Evolutionary conservation across 2,888 invertebrate genomes (phyloP), one percentile per base, ranked within the genome.

Genomic region (Rhamphomyia laevipes): DNA sequence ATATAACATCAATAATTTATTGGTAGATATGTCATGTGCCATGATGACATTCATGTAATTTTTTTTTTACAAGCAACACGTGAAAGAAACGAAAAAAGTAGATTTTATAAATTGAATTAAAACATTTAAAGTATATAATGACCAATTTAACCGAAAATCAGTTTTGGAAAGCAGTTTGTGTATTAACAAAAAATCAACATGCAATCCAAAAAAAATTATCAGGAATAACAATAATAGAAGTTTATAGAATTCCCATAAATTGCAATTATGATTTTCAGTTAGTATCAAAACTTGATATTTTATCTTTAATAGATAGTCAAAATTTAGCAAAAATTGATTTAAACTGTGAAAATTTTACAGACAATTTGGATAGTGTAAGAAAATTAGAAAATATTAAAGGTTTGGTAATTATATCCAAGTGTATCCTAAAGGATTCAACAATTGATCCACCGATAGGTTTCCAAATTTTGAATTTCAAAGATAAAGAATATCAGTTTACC

Each of bases 121-220:
- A 30, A 30, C 11, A 30, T 9, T 30, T 30, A 30, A 30, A 30
- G 11, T n/a, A n/a, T n/a, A n/a, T n/a, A 30, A 30, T 30, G 11
- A 30, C 11, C 7, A 30, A 30, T n/a, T 35, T 35, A 35, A 30
- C 16, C 15, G 16, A 16, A 16, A 7, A 5, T 9, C 65, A 75
- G 52, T 87, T 84, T 68, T 85, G 83, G 81, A 71, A 74, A 51
- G 73, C 80, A 2, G 65, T 84, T 46, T 63, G 71, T 46, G 74
- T 87, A 55, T 77, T 83, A 62, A 64, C 82, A 50, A 73, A 70
- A 48, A 82, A 82, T 64, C 82, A 85, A 46, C 84, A 86, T 63
- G 74, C 84, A 49, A 70, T 85, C 7, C 86, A 87, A 66, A 80
- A 81, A 58, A 79, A 82, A 63, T 70, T 87, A 61, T 77, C 80